These are phyloP conservation scores for Heloderma charlesbogerti DNA, from an alignment of 2,113 vertebrate genomes.

Conservation along the genomic window DNA sequence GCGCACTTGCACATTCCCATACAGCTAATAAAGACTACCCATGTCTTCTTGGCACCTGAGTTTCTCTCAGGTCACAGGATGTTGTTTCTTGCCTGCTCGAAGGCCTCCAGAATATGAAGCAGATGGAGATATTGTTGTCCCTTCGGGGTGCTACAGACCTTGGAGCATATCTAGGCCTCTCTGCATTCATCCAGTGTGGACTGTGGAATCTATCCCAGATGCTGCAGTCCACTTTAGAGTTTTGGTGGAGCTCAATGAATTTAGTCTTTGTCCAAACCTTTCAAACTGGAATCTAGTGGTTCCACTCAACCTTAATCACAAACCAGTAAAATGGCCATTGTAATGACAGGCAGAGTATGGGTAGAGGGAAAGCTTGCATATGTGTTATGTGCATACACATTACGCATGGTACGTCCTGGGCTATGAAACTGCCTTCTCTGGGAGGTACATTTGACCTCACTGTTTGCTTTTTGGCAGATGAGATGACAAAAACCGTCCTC, in stretches of 20 bases:
- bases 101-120: not conserved
- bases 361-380: not conserved
- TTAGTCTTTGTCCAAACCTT: not conserved
- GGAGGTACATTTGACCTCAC: no score
- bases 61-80: not conserved
- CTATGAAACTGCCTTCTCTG: not conserved
- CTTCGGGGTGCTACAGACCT: not conserved
- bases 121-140: not conserved
- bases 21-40: not conserved
- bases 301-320: not conserved
- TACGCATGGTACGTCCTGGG: not conserved
- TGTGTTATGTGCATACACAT: not conserved
- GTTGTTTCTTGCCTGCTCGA: not conserved
- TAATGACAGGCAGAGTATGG: no score
- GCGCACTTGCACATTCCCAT: not conserved
- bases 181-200: not conserved
- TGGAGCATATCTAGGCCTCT: not conserved
- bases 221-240: not conserved
- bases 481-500: not conserved
- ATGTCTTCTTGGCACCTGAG: not conserved
- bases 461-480: no score
- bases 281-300: not conserved
- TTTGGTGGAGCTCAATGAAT: not conserved
- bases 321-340: not conserved
- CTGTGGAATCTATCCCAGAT: not conserved